Conservation (phyloP, 92 coral and sea anemone genomes). For the Epizoanthus rinbou region DNA sequence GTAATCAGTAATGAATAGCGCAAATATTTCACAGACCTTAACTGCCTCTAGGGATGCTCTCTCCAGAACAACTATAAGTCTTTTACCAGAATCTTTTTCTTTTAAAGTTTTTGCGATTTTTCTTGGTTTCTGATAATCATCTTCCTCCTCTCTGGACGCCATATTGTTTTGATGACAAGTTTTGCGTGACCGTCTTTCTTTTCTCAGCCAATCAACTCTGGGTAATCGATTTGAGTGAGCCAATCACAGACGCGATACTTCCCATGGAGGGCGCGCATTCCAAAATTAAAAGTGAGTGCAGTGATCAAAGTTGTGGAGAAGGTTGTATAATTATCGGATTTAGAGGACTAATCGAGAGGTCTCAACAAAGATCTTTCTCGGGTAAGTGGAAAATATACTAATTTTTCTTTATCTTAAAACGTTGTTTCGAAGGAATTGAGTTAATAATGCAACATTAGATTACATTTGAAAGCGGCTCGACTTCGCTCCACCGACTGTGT, state of each 20-base stretch:
- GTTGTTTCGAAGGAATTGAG: too few relatives aligned
- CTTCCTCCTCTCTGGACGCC: constrained; percentile 75
- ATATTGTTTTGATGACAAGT: constrained; percentile 34
- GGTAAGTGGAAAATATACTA: too few relatives aligned
- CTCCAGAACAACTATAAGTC: constrained; percentile 88
- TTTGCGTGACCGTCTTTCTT: neutral
- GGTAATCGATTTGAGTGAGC: neutral
- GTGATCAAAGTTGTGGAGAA: too few relatives aligned
- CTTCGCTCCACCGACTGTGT: too few relatives aligned
- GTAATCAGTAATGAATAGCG: too few relatives aligned
- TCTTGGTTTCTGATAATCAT: constrained; percentile 81
- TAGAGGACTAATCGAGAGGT: too few relatives aligned
- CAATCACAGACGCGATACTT: neutral
- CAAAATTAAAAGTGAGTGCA: too few relatives aligned
- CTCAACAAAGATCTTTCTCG: too few relatives aligned
- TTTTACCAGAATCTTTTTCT: constrained; percentile 93
- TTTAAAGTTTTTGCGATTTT: constrained; percentile 91
- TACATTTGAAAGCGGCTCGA: too few relatives aligned
- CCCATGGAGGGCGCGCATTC: neutral
- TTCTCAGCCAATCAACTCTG: constrained; percentile 28
- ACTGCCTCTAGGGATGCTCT: constrained; percentile 96
- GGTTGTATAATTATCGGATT: too few relatives aligned
- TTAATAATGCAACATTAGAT: too few relatives aligned
- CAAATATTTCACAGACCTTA: constrained; percentile 59
- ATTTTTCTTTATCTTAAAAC: too few relatives aligned